Base-by-base conservation (phyloP, 2,888 invertebrate species). In the Nomada hirtipes region DNA sequence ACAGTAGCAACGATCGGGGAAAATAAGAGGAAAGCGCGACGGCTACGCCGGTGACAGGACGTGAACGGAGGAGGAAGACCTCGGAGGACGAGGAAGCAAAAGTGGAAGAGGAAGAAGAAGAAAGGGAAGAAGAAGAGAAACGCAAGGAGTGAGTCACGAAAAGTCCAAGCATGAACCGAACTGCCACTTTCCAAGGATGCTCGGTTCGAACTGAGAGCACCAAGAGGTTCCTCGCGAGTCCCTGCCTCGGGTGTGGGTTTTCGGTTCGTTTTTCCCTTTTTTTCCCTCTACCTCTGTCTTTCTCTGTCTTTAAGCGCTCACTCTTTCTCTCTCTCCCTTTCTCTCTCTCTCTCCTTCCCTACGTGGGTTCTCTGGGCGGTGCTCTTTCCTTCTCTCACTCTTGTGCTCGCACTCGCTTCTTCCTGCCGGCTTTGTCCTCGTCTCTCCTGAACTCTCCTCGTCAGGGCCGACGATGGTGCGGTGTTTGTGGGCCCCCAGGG, bases 171-270 rank as follows among this genome's bases (percentile, higher is more conserved):
- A 77, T 77, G 86, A 88, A 90, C 84, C 87, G 91, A 91, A 90
- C 92, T 91, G 91, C 90, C 91, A 89, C 91, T 88, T 92, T 91
- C 93, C 92, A 93, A 93, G 93, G 93, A 93, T 93, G 92, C 92
- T 90, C 87, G 87, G 84, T 93, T 91, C 92, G 91, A 91, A 93
- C 93, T 93, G 93, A 93, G 92, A 90, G 90, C 88, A 88, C 89
- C 89, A 88, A 89, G 90, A 91, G 90, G 92, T 90, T 90, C 90
- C 90, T 90, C 87, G 80, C 84, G 87, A 88, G 90, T 91, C 91
- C 91, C 90, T 90, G 89, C 85, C 90, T 88, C 89, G 90, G 91
- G 89, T 91, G 90, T 91, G 91, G 92, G 92, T 92, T 92, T 92
- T 92, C 90, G 92, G 92, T 90, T 90, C 89, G 91, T 92, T 91